Evolutionary conservation across 2,888 invertebrate genomes (phyloP).

Genomic region (Ptychoptera albimana): DNA sequence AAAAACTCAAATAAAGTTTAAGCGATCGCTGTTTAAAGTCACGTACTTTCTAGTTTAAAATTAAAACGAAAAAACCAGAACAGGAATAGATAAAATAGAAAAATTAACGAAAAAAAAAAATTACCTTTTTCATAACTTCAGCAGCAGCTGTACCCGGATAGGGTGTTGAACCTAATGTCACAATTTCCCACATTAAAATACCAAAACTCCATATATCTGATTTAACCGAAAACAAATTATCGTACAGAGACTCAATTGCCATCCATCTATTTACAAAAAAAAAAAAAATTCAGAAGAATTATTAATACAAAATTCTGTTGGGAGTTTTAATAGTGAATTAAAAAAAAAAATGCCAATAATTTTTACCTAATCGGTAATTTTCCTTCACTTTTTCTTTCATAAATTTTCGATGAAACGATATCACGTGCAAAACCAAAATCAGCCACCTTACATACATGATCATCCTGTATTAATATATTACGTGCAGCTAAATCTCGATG

Average conservation of each 20-base stretch:
- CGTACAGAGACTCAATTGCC: constrained; percentile 89
- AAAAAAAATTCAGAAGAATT: not conserved
- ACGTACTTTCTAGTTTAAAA: too few relatives aligned
- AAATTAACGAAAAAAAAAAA: constrained; percentile 10
- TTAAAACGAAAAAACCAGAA: constrained; percentile 5
- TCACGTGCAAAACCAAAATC: constrained; percentile 90
- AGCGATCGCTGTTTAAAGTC: too few relatives aligned
- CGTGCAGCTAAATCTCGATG: constrained; percentile 82
- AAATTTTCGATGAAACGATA: constrained; percentile 74
- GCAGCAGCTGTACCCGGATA: constrained; percentile 86
- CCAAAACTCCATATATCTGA: constrained; percentile 96
- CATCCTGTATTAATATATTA: constrained; percentile 74
- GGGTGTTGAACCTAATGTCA: constrained; percentile 86
- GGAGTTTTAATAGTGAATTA: not conserved
- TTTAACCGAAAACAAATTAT: constrained; percentile 85
- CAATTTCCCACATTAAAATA: constrained; percentile 89
- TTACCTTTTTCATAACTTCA: constrained; percentile 78
- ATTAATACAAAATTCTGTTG: not conserved
- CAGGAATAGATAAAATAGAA: constrained; percentile 6
- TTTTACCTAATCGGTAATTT: constrained; percentile 49
- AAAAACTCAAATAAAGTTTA: too few relatives aligned
- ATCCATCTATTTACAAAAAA: constrained; percentile 56
- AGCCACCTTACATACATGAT: constrained; percentile 79
- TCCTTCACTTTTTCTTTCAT: constrained; percentile 76
- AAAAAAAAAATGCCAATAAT: not conserved